Evolutionary conservation across 2,888 invertebrate genomes (phyloP).

Genomic region (Atrina japonica): DNA sequence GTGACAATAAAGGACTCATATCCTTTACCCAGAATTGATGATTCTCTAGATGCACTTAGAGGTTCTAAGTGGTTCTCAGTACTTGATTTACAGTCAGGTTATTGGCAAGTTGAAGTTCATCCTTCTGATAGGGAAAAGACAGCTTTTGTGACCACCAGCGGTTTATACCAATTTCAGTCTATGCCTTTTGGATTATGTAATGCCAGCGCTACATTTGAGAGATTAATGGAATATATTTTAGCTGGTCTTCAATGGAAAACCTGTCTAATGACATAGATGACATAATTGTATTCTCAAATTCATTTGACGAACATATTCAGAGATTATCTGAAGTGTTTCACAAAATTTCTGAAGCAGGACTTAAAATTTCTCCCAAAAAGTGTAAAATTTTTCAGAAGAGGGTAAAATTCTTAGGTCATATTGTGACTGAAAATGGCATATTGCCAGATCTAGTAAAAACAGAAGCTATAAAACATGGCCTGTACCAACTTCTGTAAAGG

Average conservation of each 20-base stretch:
- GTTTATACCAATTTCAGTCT: slow-evolving; percentile 44
- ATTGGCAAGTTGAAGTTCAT: slow-evolving; percentile 47
- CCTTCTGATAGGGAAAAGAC: slow-evolving; percentile 41
- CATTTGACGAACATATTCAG: slow-evolving; percentile 18
- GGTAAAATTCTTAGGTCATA: slow-evolving; percentile 55
- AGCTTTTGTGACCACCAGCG: slow-evolving; percentile 36
- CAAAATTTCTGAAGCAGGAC: background rate
- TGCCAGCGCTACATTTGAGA: slow-evolving; percentile 53
- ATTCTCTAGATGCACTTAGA: slow-evolving; percentile 22
- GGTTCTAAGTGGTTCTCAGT: slow-evolving; percentile 42
- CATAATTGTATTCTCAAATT: slow-evolving; percentile 39
- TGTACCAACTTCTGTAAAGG: slow-evolving; percentile 34
- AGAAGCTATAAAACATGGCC: slow-evolving; percentile 44
- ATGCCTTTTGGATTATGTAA: slow-evolving; percentile 61
- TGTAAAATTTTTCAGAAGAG: slow-evolving; percentile 22
- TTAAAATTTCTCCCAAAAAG: slow-evolving; percentile 27
- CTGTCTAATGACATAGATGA: slow-evolving; percentile 51
- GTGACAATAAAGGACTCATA: slow-evolving; percentile 16
- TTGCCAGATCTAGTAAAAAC: slow-evolving; percentile 48
- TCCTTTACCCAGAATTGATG: slow-evolving; percentile 26
- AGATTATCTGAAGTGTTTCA: background rate
- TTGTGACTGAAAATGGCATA: slow-evolving; percentile 43
- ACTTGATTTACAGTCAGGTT: slow-evolving; percentile 49
- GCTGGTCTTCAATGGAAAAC: slow-evolving; percentile 38
- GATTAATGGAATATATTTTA: slow-evolving; percentile 51